phyloP scores from a whole-genome alignment of 2,888 invertebrate species.

The Pandemis corylana region DNA sequence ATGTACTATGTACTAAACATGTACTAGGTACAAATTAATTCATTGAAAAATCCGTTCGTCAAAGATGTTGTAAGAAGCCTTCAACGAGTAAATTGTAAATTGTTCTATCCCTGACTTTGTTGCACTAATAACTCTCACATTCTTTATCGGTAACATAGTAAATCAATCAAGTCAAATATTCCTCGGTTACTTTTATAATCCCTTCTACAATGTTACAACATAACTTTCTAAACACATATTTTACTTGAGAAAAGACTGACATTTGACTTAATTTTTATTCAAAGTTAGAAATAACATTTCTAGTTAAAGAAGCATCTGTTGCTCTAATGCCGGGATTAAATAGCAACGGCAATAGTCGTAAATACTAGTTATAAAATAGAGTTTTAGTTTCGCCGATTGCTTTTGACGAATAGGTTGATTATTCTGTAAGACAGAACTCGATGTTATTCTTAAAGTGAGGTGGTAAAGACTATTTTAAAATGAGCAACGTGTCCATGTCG shows the following conservation, averaged over 20 bases:
- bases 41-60: no score
- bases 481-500: not conserved
- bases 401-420: conserved; percentile 7
- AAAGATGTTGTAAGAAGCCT: not conserved
- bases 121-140: not conserved
- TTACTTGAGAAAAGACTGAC: conserved; percentile 14
- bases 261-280: conserved; percentile 26
- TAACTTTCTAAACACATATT: conserved; percentile 26
- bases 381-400: conserved; percentile 1
- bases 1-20: no score
- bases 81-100: not conserved
- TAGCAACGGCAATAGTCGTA: conserved; percentile 17
- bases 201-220: not conserved
- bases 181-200: conserved; percentile 6
- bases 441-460: not conserved
- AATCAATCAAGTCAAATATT: conserved; percentile 8
- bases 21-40: no score
- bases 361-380: conserved; percentile 14
- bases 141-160: not conserved
- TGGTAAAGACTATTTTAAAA: not conserved
- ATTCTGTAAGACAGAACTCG: not conserved
- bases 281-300: not conserved
- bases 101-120: not conserved
- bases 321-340: conserved; percentile 13
- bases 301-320: conserved; percentile 3